Base-by-base conservation (phyloP, 2,888 invertebrate species). In the Erannis defoliaria region DNA sequence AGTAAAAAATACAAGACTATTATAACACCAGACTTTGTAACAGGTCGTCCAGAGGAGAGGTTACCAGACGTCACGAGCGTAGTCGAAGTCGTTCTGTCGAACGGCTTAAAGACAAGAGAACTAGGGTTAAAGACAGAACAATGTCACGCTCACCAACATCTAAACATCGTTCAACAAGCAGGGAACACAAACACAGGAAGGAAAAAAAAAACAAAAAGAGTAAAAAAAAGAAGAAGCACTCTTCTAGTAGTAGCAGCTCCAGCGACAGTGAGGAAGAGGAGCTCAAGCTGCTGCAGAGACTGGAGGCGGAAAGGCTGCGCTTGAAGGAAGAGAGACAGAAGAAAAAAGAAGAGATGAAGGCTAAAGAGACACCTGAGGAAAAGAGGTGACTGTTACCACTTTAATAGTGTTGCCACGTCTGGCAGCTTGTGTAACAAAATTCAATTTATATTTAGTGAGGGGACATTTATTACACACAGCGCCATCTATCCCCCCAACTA, bases 321-420 rank as follows among this genome's bases (percentile, higher is more conserved):
- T 91, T 95, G 37, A 87, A 94, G 8, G 94, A 96, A 26, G 96
- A 96, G 46, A 94, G 94, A 54, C 94, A 94, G 62, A 94, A 94
- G 1, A 93, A 95, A 59, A 98, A 97, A 73, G 97, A 97, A 72
- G 76, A 95, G 54, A 80, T 95, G 80, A 99, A 99, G 86, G 96
- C 97, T 0, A 95, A 95, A 55, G 99, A 99, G 92, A 99, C 99
- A 0, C 97, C 99, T 0, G 99, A 99, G 85, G 98, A 99, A 82
- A 99, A 99, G 82, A 93, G 94, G 93, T 92, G 5, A 23, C 21
- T 21, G n/a, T 19, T 19, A 42, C n/a, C 6, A 21, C 5, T 23
- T 21, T 6, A 2, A 6, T 35, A 14, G n/a, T 14, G 2, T 5
- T 35, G 6, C 33, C 6, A 35, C 14, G 8, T 26, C 5, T 26